phyloP scores from a whole-genome alignment of 2,797 vertebrate species.

The Brachyrhaphis roseni region DNA sequence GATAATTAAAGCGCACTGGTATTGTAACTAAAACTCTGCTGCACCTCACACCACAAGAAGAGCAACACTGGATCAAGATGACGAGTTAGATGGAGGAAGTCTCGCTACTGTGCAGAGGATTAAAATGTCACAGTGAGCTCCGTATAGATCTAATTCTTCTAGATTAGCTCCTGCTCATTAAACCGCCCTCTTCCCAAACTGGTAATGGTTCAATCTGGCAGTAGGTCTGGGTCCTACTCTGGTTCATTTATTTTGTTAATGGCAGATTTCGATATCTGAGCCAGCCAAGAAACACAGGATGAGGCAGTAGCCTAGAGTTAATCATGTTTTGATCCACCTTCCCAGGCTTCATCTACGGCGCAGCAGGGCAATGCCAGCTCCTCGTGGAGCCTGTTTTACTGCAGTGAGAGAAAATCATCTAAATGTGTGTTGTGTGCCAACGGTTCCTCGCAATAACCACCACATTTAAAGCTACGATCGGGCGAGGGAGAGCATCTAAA shows the following conservation, averaged over 20 bases:
- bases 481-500: conserved; percentile 29
- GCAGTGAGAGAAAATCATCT: conserved; percentile 19
- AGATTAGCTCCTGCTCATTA: conserved; percentile 61
- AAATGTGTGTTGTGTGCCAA: conserved; percentile 32
- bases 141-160: conserved; percentile 45
- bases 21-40: conserved; percentile 56
- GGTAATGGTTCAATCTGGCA: conserved; percentile 13
- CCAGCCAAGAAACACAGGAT: conserved; percentile 41
- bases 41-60: conserved; percentile 26
- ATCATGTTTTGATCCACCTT: conserved; percentile 55
- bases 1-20: conserved; percentile 68
- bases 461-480: conserved; percentile 36
- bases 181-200: conserved; percentile 34
- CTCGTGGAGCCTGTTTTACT: conserved; percentile 15
- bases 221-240: conserved; percentile 32
- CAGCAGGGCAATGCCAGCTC: conserved; percentile 20
- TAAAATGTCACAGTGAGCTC: conserved; percentile 43
- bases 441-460: conserved; percentile 4
- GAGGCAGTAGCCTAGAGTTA: conserved; percentile 37
- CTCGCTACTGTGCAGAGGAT: conserved; percentile 25
- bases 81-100: conserved; percentile 30
- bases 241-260: conserved; percentile 49
- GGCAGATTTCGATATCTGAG: conserved; percentile 42
- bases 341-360: conserved; percentile 20
- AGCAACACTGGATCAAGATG: conserved; percentile 48